Base-by-base conservation (phyloP, 2,113 vertebrate genomes). In the Trematomus loennbergii region DNA sequence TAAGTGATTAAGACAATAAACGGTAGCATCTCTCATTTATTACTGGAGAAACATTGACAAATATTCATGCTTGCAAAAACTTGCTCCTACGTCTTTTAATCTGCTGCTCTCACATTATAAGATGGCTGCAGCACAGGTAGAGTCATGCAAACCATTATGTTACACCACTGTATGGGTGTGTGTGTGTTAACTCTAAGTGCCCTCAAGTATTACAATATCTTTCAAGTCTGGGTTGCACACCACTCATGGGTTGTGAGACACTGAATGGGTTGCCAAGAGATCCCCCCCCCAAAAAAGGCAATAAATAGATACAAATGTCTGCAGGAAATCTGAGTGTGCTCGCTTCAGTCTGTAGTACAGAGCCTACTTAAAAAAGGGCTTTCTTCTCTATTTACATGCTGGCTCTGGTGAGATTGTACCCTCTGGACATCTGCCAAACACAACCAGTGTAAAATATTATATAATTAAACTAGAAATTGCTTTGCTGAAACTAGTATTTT, bases 31-130 rank as follows among this genome's bases (percentile, higher is more conserved):
- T 58, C 40, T 5, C 29, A 69, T 0, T 29, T 57, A 22, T 0
- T 7, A 16, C 10, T 4, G 8, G 15, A 57, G 17, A 25, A 29
- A 11, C 6, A 8, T 4, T n/a, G 36, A 54, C 52, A 25, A 60
- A 9, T 13, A 43, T 22, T 36, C 36, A 1, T 25, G 9, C 83
- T 59, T 79, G 84, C 67, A 65, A 17, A 76, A 77, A 89, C 81
- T 8, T 79, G 84, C 69, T 48, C 67, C 54, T 10, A 16, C 29
- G 12, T 20, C 20, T 54, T 70, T 70, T 77, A 3, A 15, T 72
- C 46, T 46, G 55, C 57, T 22, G 18, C 11, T 43, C n/a, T 63
- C 65, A 40, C 3, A 9, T 25, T 18, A 20, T 9, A 12, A 3
- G 73, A 18, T 33, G 11, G 12, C 54, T 57, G 11, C 43, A n/a